Percentiles rank a stretch among this genome's conserved stretches.
Conservation (phyloP, 2,888 invertebrate genomes). For the Marasmarcha lunaedactyla region DNA sequence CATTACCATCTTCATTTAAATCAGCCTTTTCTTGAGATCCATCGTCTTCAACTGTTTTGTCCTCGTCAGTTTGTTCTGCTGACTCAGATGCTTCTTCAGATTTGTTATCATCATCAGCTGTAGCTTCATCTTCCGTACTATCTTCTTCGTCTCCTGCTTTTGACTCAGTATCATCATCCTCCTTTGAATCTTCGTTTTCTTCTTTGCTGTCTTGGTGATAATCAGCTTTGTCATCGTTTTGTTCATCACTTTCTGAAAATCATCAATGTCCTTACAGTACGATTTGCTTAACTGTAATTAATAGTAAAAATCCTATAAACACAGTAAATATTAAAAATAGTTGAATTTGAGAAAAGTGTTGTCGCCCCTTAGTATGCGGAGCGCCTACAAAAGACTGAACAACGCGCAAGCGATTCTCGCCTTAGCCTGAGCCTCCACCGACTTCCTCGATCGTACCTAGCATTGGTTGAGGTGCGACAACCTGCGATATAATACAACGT, state of each 20-base stretch:
- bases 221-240: conserved; percentile 25
- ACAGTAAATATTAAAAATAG: too few relatives aligned
- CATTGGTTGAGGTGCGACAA: too few relatives aligned
- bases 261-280: conserved; percentile 6
- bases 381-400: too few relatives aligned
- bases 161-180: conserved; percentile 22
- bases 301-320: too few relatives aligned
- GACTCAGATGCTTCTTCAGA: conserved; percentile 31
- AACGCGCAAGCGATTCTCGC: too few relatives aligned
- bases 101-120: conserved; percentile 23
- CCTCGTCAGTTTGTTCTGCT: conserved; percentile 26
- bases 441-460: too few relatives aligned
- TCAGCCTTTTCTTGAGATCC: conserved; percentile 57
- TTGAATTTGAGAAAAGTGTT: too few relatives aligned
- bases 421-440: too few relatives aligned
- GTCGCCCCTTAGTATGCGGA: too few relatives aligned
- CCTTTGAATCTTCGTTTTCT: conserved; percentile 24
- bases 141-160: conserved; percentile 27
- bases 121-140: conserved; percentile 30
- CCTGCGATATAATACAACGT: too few relatives aligned
- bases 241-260: conserved; percentile 51
- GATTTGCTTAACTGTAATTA: too few relatives aligned
- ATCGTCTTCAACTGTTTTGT: conserved; percentile 42
- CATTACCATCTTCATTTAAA: conserved; percentile 30
- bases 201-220: conserved; percentile 21